Evolutionary conservation across 2,113 vertebrate species (phyloP), one percentile per base, ranked within the genome.

Genomic region (Mirounga angustirostris): DNA sequence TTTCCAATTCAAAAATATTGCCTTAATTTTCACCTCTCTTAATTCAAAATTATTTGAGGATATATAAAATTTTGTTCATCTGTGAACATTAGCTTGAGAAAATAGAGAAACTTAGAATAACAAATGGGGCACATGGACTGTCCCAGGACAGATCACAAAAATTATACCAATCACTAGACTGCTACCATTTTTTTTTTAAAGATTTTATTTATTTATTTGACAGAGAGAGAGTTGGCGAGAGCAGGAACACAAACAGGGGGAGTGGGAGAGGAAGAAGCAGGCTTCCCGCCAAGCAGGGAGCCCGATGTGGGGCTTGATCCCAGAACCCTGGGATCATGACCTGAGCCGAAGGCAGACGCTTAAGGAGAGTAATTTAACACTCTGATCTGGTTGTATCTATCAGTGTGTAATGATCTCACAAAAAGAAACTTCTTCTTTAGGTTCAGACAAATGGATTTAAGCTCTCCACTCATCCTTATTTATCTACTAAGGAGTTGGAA

Each of bases 11-110:
- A 96, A 90, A 6, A 40, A 40, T 30, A 96, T 43, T 80, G 74
- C 24, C 56, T 78, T 81, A 93, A 97, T 28, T 83, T 69, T 91
- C 0, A 43, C 4, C 30, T 81, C 43, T 73, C 28, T 69, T 88
- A 91, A 89, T 40, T 94, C 22, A 83, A 94, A 97, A 94, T 28
- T 90, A 86, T 56, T 87, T 93, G 85, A 88, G 24, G 59, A 59
- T 46, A 90, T 16, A 21, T n/a, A 85, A 81, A 28, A 40, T 50
- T 81, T 76, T 73, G 8, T 83, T 54, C 22, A 79, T 78, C 69
- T 82, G 52, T 54, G 28, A 96, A 63, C 1, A 94, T 79, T 15
- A 87, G n/a, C 26, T 87, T 92, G 89, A 93, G 56, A 90, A 95
- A 73, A 95, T 5, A 43, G 13, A 91, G 19, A 91, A 92, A 88